Conservation (phyloP, 2,888 invertebrate species). For the Habrosyne pyritoides region DNA sequence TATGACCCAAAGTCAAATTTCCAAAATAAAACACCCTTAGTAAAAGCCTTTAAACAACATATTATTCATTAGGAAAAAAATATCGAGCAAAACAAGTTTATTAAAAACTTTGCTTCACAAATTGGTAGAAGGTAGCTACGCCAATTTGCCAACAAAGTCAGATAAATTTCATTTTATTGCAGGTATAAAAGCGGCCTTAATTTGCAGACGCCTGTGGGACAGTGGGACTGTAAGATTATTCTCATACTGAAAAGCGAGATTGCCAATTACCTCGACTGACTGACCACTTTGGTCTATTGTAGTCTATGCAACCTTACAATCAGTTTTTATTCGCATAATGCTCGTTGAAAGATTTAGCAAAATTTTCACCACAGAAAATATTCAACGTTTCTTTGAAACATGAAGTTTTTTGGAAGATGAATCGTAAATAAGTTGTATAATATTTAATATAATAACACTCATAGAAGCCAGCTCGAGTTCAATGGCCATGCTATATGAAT, state of each 20-base stretch:
- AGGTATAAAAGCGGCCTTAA: background rate
- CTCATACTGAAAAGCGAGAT: slow-evolving; percentile 2
- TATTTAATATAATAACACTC: slow-evolving; percentile 8
- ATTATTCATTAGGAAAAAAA: too few species aligned
- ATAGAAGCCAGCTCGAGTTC: slow-evolving; percentile 12
- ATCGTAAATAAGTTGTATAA: too few species aligned
- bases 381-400: background rate
- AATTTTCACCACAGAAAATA: background rate
- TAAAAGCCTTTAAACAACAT: too few species aligned
- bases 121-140: background rate
- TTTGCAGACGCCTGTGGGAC: slow-evolving; percentile 3
- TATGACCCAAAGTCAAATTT: too few species aligned
- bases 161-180: background rate
- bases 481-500: slow-evolving; percentile 32
- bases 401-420: background rate
- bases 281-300: slow-evolving; percentile 1
- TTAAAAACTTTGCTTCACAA: too few species aligned
- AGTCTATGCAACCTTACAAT: background rate
- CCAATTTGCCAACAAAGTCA: background rate
- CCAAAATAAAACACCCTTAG: too few species aligned
- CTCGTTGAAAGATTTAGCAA: background rate
- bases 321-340: background rate
- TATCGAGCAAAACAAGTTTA: background rate
- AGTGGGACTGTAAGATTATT: slow-evolving; percentile 1
- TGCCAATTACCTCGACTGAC: slow-evolving; percentile 2